Base-by-base conservation (phyloP, 2,888 invertebrate genomes). In the Gari tellinella region DNA sequence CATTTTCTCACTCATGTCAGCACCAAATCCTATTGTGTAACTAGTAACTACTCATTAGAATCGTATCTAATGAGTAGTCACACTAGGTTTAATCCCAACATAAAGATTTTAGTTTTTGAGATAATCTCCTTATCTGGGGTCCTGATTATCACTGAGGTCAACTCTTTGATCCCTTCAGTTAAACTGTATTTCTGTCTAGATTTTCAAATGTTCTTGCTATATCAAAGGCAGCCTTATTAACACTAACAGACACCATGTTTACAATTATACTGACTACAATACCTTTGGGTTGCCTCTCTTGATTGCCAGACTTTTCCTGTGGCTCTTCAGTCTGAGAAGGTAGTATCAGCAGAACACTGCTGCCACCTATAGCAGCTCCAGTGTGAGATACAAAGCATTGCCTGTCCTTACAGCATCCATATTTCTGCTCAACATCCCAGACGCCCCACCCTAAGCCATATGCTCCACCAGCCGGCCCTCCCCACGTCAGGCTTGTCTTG, bases 341-440 rank as follows among this genome's bases (percentile, higher is more conserved):
- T 37, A 93, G 60, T 52, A 94, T 90, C 2, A 93, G 72, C 4
- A 94, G 86, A 10, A 93, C 90, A 68, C 93, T 94, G 43, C 93
- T 93, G 0, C 93, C 93, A 8, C 94, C 94, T 2, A 94, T 90
- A 23, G 94, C 94, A n/a, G 92, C 93, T 1, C 94, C 94, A 15
- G 93, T 91, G 86, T 94, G 94, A 8, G 81, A 88, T 0, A 92
- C 90, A 67, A 85, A 88, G 69, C 84, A 88, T 38, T 81, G 75
- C 45, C 85, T 85, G 10, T 86, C 70, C 45, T 67, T 60, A 79
- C 92, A 89, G 55, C 80, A 89, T n/a, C 88, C 88, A 68, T 88
- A 85, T 25, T 90, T 84, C 10, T 88, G 72, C 23, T 87, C 78
- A 8, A 84, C 84, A 3, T 89, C 88, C 0, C 87, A 83, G 1